These are phyloP conservation scores for Hybos culiciformis DNA, from an alignment of 2,888 invertebrate genomes.

Conservation along the genomic window DNA sequence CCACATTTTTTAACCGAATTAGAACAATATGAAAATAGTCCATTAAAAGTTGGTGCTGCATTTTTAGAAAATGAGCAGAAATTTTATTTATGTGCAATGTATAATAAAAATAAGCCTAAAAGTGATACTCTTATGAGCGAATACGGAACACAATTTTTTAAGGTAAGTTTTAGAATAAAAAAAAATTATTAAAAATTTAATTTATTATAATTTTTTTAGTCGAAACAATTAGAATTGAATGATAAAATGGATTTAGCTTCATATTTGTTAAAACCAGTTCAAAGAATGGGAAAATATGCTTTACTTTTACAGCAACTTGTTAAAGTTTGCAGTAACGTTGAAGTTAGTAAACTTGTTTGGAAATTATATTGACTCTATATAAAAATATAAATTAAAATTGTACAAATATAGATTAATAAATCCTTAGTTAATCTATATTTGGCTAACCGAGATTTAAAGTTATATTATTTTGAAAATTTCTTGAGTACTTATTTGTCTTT, in stretches of 20 bases:
- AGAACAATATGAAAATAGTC: slow-evolving; percentile 41
- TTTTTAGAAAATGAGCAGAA: slow-evolving; percentile 61
- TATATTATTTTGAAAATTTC: not conserved
- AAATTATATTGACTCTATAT: too few relatives aligned
- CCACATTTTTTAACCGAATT: slow-evolving; percentile 42
- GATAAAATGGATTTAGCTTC: slow-evolving; percentile 90
- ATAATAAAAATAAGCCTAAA: slow-evolving; percentile 95
- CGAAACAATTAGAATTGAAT: slow-evolving; percentile 72
- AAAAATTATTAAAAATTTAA: too few relatives aligned
- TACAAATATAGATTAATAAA: too few relatives aligned
- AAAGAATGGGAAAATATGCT: slow-evolving; percentile 91
- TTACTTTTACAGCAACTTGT: slow-evolving; percentile 80
- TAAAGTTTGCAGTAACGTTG: slow-evolving; percentile 62
- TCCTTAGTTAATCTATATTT: too few relatives aligned
- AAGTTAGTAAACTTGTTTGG: too few relatives aligned
- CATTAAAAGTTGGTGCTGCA: slow-evolving; percentile 43
- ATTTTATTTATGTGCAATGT: slow-evolving; percentile 88
- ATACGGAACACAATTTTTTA: slow-evolving; percentile 74
- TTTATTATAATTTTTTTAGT: slow-evolving; percentile 44
- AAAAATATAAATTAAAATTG: too few relatives aligned
- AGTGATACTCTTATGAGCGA: slow-evolving; percentile 85
- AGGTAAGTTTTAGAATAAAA: too few relatives aligned
- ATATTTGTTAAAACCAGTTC: slow-evolving; percentile 87
- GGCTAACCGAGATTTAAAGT: too few relatives aligned
- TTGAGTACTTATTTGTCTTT: not conserved